Base-by-base conservation (phyloP, 2,797 vertebrate genomes). In the Periparus ater region DNA sequence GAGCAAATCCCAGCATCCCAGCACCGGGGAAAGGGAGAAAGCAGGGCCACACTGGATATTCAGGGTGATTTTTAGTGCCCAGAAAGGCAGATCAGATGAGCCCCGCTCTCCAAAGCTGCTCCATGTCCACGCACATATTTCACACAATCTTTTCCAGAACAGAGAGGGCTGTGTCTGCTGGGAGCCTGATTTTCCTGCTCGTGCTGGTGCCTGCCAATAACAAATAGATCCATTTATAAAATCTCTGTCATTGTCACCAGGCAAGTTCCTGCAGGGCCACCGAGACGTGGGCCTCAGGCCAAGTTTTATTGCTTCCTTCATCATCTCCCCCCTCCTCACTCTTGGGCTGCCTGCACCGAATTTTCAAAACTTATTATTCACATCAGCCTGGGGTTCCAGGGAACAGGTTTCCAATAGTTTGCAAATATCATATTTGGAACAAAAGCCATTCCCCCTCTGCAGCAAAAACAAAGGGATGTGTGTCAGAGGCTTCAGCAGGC, bases 141-240 rank as follows among this genome's bases (percentile, higher is more conserved):
- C 80, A 71, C 81, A 20, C 1, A 10, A 40, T 20, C 12, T 84
- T 88, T 51, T 55, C 30, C 44, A 36, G 23, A 22, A 7, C 30
- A 34, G 42, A 54, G 51, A 60, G n/a, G 45, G 21, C 22, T 34
- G 34, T 32, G 75, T 40, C 84, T 82, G 36, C 89, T 30, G 77
- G 71, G 67, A 94, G 32, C 6, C 70, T 48, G 67, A 12, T 76
- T 66, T 55, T 7, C 76, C 83, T 72, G 36, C 76, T 88, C 22
- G 1, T 72, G 90, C 78, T 22, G 6, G 18, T 5, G 50, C 76
- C 90, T 92, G 92, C 93, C 94, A 91, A 80, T 79, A 91, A 74
- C 86, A 91, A 91, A 94, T 18, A 89, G 80, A 87, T 82, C 80
- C 90, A 76, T 92, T 94, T 94, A 85, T 67, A 91, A 87, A 91